Base-by-base conservation (phyloP, 2,113 vertebrate species). In the Actenoides lindsayi region DNA sequence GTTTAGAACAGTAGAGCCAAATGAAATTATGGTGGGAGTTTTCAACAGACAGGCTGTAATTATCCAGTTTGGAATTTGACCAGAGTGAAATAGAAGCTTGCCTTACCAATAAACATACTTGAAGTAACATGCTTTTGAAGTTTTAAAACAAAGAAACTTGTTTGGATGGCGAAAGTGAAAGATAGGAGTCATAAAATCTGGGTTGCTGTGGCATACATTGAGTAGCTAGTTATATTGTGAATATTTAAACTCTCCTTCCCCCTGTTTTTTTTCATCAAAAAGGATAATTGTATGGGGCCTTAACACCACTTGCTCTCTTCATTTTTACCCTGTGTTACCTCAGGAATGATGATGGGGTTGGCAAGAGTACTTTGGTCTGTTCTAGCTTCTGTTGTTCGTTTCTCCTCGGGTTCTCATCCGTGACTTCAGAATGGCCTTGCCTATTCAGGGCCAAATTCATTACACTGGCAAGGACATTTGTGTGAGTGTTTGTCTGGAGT, bases 61-160 rank as follows among this genome's bases (percentile, higher is more conserved):
- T 97, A 97, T 80, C 94, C 85, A 94, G 91, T 94, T 97, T 96
- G 94, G 90, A 96, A 96, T 95, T 90, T 94, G 84, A 96, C 93
- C 93, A 97, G 84, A 85, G 59, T 94, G 93, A 96, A 97, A 96
- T 35, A 97, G 70, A 96, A 94, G 94, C 95, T 95, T 95, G 90
- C 78, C 82, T 94, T 94, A 96, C 93, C 91, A 93, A 94, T 86
- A 95, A 86, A 90, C 71, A 77, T 86, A 94, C 75, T 94, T 88
- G 84, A 96, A 94, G 75, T 77, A 94, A 78, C 82, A 74, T 27
- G 87, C 74, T 97, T 96, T 90, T 76, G 25, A 96, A 93, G 84
- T 87, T 95, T 95, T 96, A 85, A 79, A 96, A 94, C 78, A 87
- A 91, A 94, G 87, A 67, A 77, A 5, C 50, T 88, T 87, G 25